Evolutionary conservation across 2,113 vertebrate genomes (phyloP).

Genomic region (Embiotoca jacksoni): DNA sequence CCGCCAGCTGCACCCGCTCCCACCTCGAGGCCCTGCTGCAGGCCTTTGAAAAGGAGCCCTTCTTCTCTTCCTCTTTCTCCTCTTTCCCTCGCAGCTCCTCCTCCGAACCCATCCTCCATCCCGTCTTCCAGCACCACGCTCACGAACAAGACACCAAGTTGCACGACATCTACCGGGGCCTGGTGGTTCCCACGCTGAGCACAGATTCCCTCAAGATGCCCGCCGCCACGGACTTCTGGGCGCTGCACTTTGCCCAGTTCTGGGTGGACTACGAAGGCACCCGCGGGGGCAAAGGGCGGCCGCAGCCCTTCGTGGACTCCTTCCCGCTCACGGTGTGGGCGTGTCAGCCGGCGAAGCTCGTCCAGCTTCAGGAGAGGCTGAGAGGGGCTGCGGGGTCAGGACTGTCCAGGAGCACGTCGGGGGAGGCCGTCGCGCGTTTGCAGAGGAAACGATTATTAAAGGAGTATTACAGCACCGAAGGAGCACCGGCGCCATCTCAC

Average conservation of each 20-base stretch:
- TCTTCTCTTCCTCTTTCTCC: conserved; percentile 89
- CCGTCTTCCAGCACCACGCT: conserved; percentile 95
- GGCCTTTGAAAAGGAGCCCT: conserved; percentile 92
- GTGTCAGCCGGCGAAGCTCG: conserved; percentile 89
- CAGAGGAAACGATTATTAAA: conserved; percentile 93
- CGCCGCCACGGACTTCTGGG: conserved; percentile 94
- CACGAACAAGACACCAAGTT: conserved; percentile 95
- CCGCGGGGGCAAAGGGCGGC: conserved; percentile 90
- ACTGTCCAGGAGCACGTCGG: conserved; percentile 88
- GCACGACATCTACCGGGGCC: conserved; percentile 93
- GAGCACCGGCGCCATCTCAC: conserved; percentile 51
- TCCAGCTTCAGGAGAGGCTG: conserved; percentile 87
- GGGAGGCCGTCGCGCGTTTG: conserved; percentile 86
- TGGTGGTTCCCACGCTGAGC: conserved; percentile 87
- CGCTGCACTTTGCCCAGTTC: conserved; percentile 95
- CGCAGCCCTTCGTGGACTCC: conserved; percentile 93
- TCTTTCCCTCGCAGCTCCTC: conserved; percentile 79
- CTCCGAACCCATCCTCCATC: conserved; percentile 90
- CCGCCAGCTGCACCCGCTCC: conserved; percentile 91
- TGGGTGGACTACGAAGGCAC: conserved; percentile 97
- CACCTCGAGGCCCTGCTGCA: conserved; percentile 94
- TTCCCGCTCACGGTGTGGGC: conserved; percentile 96
- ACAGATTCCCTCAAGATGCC: conserved; percentile 89
- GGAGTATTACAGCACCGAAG: conserved; percentile 91
- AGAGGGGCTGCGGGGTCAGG: conserved; percentile 66